These are phyloP conservation scores for Sylvietta virens DNA, from an alignment of 2,113 vertebrate species.

Conservation along the genomic window DNA sequence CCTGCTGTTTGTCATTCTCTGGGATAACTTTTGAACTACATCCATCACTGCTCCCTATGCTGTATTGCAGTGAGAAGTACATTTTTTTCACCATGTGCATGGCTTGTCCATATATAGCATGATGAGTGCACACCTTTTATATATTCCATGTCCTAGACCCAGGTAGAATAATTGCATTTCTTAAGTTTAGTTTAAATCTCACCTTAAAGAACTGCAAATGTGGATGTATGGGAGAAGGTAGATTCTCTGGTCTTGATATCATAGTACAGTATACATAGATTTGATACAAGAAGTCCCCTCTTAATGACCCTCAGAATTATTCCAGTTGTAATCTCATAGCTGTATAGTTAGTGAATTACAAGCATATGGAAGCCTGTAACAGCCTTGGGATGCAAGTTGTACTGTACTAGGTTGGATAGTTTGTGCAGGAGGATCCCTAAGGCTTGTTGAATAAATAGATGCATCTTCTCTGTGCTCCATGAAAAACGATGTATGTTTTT, in stretches of 20 bases:
- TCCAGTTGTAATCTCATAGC: not conserved
- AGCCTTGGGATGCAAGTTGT: not conserved
- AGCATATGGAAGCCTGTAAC: not conserved
- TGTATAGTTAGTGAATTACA: slow-evolving; percentile 1
- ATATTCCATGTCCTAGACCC: not conserved
- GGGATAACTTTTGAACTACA: not conserved
- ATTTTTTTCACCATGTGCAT: not conserved
- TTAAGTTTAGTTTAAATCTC: not conserved
- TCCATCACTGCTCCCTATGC: not conserved
- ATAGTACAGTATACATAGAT: not conserved
- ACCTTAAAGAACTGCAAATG: not conserved
- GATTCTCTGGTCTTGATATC: not conserved
- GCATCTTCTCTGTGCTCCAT: not conserved
- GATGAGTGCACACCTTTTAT: not conserved
- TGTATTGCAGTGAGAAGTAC: not conserved
- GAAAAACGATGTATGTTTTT: slow-evolving; percentile 46
- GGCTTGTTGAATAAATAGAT: slow-evolving; percentile 23
- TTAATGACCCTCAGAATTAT: not conserved
- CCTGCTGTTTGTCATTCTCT: not conserved
- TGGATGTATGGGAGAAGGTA: not conserved
- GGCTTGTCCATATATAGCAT: not conserved
- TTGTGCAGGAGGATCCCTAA: slow-evolving; percentile 15
- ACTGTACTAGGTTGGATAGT: slow-evolving; percentile 1
- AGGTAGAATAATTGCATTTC: not conserved
- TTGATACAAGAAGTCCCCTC: not conserved